Percentiles rank a stretch among this genome's conserved stretches.
These are phyloP conservation scores for Leptinotarsa juncta DNA, from an alignment of 2,888 invertebrate species.

Conservation along the genomic window DNA sequence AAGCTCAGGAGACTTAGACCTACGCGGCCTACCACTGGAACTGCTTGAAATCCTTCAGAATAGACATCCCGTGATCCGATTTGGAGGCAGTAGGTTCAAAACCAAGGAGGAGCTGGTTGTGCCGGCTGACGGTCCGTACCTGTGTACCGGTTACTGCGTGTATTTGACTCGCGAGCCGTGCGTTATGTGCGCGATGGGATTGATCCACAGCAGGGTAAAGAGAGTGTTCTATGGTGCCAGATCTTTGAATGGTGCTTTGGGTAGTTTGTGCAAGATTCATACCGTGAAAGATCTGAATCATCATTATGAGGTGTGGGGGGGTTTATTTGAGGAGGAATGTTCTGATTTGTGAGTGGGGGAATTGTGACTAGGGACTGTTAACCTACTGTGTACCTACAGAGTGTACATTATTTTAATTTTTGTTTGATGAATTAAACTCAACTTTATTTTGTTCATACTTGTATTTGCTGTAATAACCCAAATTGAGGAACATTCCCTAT, in stretches of 20 bases:
- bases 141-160: conserved; percentile 89
- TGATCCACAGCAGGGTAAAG: conserved; percentile 88
- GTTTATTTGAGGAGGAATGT: conserved; percentile 68
- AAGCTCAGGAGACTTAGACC: conserved; percentile 32
- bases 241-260: conserved; percentile 75
- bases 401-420: no score
- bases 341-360: conserved; percentile 29
- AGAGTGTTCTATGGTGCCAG: conserved; percentile 82
- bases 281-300: conserved; percentile 86
- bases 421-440: no score
- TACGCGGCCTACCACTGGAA: conserved; percentile 65
- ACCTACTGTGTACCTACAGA: no score
- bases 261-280: conserved; percentile 80
- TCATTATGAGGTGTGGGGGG: conserved; percentile 87
- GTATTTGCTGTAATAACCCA: no score
- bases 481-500: no score
- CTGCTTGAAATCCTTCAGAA: conserved; percentile 50
- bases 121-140: conserved; percentile 74
- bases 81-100: conserved; percentile 66
- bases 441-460: no score
- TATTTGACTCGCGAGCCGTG: conserved; percentile 91
- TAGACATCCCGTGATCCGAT: conserved; percentile 46
- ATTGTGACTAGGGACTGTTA: no score
- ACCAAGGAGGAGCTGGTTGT: conserved; percentile 59
- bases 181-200: conserved; percentile 94